Evolutionary conservation across 2,888 invertebrate genomes (phyloP).

Genomic region (Melanotus villosus): DNA sequence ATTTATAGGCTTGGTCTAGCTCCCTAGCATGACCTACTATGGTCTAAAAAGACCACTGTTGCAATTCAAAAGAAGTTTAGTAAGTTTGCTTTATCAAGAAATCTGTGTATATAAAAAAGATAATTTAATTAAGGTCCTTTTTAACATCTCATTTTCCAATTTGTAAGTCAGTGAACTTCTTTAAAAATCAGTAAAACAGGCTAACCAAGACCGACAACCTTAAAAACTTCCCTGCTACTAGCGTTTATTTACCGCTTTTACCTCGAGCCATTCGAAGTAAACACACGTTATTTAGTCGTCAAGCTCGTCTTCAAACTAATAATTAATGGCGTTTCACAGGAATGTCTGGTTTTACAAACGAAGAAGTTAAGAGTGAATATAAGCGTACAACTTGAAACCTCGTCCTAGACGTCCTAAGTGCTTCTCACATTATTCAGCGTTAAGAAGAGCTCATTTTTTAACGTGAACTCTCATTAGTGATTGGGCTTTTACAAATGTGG

Average conservation of each 20-base stretch:
- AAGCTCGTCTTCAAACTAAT: constrained; percentile 31
- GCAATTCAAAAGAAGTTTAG: too few species aligned
- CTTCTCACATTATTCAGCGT: constrained; percentile 23
- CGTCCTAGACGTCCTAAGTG: constrained; percentile 11
- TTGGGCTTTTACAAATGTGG: constrained; percentile 13
- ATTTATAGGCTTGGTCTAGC: too few species aligned
- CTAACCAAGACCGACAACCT: constrained; percentile 6
- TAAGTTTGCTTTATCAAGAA: too few species aligned
- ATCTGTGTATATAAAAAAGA: too few species aligned
- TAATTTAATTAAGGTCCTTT: too few species aligned
- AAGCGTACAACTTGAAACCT: constrained; percentile 1
- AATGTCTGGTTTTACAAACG: constrained; percentile 22
- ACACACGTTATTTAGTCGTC: constrained; percentile 33
- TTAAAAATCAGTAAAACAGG: background rate
- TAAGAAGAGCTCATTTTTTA: constrained; percentile 13
- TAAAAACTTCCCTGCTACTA: constrained; percentile 18
- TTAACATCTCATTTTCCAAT: background rate
- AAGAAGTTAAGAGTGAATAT: background rate
- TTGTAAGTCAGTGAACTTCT: background rate
- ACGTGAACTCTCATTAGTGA: constrained; percentile 9
- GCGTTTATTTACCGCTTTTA: constrained; percentile 12
- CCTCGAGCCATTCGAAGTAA: constrained; percentile 6
- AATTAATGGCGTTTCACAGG: constrained; percentile 23
- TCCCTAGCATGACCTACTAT: too few species aligned
- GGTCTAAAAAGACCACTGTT: too few species aligned